Evolutionary conservation across 2,113 vertebrate genomes (phyloP).

Genomic region (Seriola dumerili): DNA sequence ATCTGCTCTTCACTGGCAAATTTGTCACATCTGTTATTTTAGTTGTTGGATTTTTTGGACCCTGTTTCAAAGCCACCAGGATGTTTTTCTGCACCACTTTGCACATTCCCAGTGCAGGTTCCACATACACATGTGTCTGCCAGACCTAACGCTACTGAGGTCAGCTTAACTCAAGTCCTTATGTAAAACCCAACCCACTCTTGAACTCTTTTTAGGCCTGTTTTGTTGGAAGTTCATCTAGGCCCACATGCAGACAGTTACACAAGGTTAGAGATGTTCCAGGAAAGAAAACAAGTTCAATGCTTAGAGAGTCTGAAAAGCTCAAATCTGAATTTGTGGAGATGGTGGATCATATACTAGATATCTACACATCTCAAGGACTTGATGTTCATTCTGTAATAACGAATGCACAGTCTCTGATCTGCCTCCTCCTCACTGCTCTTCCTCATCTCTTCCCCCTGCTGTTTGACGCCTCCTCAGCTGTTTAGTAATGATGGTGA

Average conservation of each 20-base stretch:
- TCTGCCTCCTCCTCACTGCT: slow-evolving; percentile 8
- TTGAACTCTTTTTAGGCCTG: slow-evolving; percentile 24
- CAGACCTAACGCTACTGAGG: slow-evolving; percentile 45
- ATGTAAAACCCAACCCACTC: slow-evolving; percentile 33
- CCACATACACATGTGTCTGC: slow-evolving; percentile 48
- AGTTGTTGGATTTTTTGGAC: not conserved
- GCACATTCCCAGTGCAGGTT: slow-evolving; percentile 39
- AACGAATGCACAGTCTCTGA: not conserved
- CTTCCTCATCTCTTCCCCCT: not conserved
- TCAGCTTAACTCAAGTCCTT: not conserved
- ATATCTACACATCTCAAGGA: not conserved
- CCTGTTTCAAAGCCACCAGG: slow-evolving; percentile 30
- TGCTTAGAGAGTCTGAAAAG: not conserved
- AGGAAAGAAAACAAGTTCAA: slow-evolving; percentile 22
- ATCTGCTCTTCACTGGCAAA: not conserved
- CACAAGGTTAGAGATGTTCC: slow-evolving; percentile 15
- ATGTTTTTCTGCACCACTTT: slow-evolving; percentile 46
- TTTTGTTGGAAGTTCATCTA: slow-evolving; percentile 15
- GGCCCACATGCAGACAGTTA: slow-evolving; percentile 9
- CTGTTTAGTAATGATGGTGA: slow-evolving; percentile 49
- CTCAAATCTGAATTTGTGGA: not conserved
- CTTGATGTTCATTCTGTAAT: not conserved
- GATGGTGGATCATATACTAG: not conserved
- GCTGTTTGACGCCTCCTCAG: slow-evolving; percentile 43
- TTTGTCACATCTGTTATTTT: slow-evolving; percentile 37